Evolutionary conservation across 2,888 invertebrate genomes (phyloP).

Genomic region (Dicyrtoma fusca): DNA sequence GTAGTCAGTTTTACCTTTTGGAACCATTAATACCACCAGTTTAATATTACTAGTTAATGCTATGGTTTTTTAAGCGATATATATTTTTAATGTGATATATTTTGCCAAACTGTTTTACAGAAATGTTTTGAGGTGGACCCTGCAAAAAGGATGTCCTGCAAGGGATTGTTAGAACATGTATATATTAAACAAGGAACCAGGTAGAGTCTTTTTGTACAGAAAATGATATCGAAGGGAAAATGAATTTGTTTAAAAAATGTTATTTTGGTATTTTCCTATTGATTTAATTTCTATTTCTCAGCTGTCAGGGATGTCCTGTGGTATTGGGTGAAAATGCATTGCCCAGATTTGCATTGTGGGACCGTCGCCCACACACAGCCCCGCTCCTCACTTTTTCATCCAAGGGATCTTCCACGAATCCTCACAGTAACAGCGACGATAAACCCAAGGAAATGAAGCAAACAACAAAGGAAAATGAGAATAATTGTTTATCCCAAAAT

Average conservation of each 20-base stretch:
- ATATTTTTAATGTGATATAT: neutral
- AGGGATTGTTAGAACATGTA: conserved; percentile 32
- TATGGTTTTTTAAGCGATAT: neutral
- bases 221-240: neutral
- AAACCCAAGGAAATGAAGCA: too few species aligned
- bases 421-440: too few species aligned
- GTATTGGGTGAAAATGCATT: too few species aligned
- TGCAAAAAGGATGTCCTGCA: conserved; percentile 36
- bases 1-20: neutral
- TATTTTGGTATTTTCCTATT: too few species aligned
- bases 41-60: neutral
- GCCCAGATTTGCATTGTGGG: conserved; percentile 28
- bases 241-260: too few species aligned
- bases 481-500: too few species aligned
- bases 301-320: too few species aligned
- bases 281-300: too few species aligned
- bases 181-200: conserved; percentile 32
- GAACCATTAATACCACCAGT: neutral
- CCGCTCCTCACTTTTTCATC: conserved; percentile 7
- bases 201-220: conserved; percentile 7
- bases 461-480: too few species aligned
- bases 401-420: too few species aligned
- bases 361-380: conserved; percentile 19
- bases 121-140: conserved; percentile 45
- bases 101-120: conserved; percentile 25